Base-by-base conservation (phyloP, 2,797 vertebrate species). In the Propithecus deckenii region DNA sequence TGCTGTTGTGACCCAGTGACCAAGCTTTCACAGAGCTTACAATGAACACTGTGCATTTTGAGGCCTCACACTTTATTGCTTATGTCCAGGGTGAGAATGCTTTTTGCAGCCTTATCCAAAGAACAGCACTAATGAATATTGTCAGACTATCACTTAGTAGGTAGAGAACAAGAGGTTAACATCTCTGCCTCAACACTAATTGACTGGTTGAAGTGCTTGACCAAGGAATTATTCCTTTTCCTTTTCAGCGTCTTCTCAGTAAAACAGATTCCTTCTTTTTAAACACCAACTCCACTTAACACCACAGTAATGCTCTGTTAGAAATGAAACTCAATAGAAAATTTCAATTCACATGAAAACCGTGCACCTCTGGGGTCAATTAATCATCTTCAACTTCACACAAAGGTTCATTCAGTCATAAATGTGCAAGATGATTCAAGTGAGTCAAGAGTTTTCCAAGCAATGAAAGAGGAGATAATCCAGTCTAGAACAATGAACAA, bases 111-210 rank as follows among this genome's bases (percentile, higher is more conserved):
- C 43, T 91, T 91, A 38, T 85, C 72, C 52, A 78, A 92, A 94
- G 61, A 90, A 86, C 2, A 61, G 15, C 65, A 88, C 30, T 95
- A 94, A 94, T 95, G 87, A 96, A 85, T 88, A 28, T 38, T 93
- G 14, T 86, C 76, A 38, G 0, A 74, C 83, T 96, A 93, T 38
- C 41, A 86, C 74, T 95, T 84, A 10, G 2, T 72, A 63, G 55
- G 50, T 80, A 93, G 1, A 61, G 25, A 87, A 87, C 28, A 75
- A 96, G 78, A 89, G 67, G 63, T 88, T 94, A 97, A 75, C 43
- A 91, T 91, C 55, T 30, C 30, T 95, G 46, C 11, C 59, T 94
- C 90, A 80, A 94, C 48, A 91, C 48, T 96, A 96, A 97, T 87
- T 93, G 67, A 80, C n/a, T 96, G 7, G 38, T 71, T 93, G 86